Conservation (phyloP, 2,797 vertebrate species). For the Tolypeutes matacus region DNA sequence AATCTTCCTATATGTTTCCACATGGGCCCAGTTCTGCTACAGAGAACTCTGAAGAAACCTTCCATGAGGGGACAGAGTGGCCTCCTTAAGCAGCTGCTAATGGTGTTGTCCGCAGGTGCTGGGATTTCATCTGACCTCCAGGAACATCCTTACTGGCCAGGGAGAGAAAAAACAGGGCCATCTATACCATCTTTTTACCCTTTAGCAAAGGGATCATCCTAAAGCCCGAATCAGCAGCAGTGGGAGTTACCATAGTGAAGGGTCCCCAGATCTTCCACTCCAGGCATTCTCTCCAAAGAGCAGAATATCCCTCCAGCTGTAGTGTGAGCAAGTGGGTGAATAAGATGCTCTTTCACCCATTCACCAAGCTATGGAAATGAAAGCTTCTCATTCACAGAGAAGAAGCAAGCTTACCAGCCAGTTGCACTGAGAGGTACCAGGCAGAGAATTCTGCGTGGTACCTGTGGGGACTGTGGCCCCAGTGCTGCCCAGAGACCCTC, state of each 20-base stretch:
- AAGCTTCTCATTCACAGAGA: background rate
- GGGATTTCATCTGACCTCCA: background rate
- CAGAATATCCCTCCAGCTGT: background rate
- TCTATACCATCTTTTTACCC: background rate
- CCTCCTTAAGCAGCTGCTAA: constrained; percentile 29
- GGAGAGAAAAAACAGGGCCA: background rate
- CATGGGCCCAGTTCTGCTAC: constrained; percentile 19
- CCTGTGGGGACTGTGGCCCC: background rate
- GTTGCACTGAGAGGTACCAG: background rate
- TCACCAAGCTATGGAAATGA: background rate
- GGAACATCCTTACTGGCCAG: background rate
- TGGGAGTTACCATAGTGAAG: fast-evolving
- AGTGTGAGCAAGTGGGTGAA: background rate
- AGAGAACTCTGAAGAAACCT: constrained; percentile 22
- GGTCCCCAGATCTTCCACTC: background rate
- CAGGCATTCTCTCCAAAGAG: background rate
- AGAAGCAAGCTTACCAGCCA: background rate
- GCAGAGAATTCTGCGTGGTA: background rate
- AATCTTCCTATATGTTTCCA: constrained; percentile 20
- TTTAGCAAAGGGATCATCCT: background rate
- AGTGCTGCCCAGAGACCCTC: fast-evolving
- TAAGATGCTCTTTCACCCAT: background rate
- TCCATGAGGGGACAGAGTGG: background rate
- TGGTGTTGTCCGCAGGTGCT: background rate
- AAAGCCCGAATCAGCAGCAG: background rate